Conservation (phyloP, 2,888 invertebrate genomes). For the Pardosa pseudoannulata region DNA sequence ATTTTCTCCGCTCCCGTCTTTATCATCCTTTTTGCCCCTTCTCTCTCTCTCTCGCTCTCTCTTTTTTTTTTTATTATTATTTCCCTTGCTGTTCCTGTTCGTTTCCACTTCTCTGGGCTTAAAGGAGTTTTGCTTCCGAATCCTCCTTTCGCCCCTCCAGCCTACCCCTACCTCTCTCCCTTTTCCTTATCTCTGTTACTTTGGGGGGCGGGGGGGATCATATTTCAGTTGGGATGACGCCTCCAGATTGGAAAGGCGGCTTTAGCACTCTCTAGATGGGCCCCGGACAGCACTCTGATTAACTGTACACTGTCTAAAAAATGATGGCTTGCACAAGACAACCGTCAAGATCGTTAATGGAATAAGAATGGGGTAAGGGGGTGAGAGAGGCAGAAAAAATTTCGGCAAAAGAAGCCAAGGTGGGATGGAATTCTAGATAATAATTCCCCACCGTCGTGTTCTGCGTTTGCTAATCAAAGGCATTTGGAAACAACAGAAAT, state of each 20-base stretch:
- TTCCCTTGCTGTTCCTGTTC: constrained; percentile 29
- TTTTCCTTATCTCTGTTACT: constrained; percentile 52
- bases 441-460: not conserved
- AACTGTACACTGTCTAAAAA: constrained; percentile 49
- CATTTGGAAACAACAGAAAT: not conserved
- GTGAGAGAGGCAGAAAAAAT: too few relatives aligned
- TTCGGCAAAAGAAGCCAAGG: not conserved
- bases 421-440: constrained; percentile 4
- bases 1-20: constrained; percentile 69
- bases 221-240: constrained; percentile 72
- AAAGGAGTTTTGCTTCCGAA: constrained; percentile 68
- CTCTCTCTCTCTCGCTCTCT: constrained; percentile 10
- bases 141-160: constrained; percentile 24
- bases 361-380: too few relatives aligned
- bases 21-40: constrained; percentile 59
- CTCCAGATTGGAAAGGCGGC: constrained; percentile 70
- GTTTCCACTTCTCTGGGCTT: constrained; percentile 65
- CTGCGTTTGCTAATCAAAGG: not conserved
- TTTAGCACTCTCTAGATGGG: constrained; percentile 58
- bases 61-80: too few relatives aligned
- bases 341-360: constrained; percentile 9
- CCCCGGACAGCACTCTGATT: constrained; percentile 67
- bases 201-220: constrained; percentile 49
- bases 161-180: constrained; percentile 26
- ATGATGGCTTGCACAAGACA: constrained; percentile 32